phyloP scores from a whole-genome alignment of 2,113 vertebrate genomes.

The Neopipo cinnamomea region DNA sequence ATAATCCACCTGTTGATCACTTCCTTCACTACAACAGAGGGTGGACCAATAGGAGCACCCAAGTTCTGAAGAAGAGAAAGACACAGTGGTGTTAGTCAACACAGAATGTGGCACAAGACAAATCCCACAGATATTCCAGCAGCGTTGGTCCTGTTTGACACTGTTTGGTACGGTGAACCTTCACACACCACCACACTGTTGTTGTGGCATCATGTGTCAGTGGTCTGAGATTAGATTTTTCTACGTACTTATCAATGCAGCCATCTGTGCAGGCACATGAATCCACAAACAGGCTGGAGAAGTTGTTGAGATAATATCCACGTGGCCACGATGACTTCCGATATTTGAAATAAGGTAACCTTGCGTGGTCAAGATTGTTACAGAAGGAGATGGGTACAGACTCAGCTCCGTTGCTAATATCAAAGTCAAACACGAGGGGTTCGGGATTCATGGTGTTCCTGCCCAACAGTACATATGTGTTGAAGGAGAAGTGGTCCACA shows the following conservation, averaged over 20 bases:
- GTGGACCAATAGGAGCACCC: background rate
- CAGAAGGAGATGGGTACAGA: conserved; percentile 83
- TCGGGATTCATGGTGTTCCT: conserved; percentile 33
- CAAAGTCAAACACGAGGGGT: conserved; percentile 73
- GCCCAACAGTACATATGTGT: conserved; percentile 77
- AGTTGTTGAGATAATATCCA: conserved; percentile 82
- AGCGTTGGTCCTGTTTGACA: rapidly evolving
- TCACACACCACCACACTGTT: background rate
- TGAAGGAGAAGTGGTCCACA: conserved; percentile 91
- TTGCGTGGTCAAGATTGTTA: conserved; percentile 65
- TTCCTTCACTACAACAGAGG: background rate
- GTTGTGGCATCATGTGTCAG: rapidly evolving
- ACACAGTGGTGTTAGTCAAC: background rate
- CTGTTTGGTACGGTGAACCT: rapidly evolving
- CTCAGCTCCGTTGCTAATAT: conserved; percentile 87
- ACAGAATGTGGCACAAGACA: background rate
- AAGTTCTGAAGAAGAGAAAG: background rate
- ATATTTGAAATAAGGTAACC: conserved; percentile 85
- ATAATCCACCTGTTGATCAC: rapidly evolving
- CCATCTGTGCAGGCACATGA: conserved; percentile 89
- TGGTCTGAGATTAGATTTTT: background rate
- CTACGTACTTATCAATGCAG: conserved; percentile 76
- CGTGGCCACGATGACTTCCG: conserved; percentile 87
- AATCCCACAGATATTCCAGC: background rate
- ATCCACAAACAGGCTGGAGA: conserved; percentile 72